Evolutionary conservation across 2,797 vertebrate genomes (phyloP).

Genomic region (Thripadectes ignobilis): DNA sequence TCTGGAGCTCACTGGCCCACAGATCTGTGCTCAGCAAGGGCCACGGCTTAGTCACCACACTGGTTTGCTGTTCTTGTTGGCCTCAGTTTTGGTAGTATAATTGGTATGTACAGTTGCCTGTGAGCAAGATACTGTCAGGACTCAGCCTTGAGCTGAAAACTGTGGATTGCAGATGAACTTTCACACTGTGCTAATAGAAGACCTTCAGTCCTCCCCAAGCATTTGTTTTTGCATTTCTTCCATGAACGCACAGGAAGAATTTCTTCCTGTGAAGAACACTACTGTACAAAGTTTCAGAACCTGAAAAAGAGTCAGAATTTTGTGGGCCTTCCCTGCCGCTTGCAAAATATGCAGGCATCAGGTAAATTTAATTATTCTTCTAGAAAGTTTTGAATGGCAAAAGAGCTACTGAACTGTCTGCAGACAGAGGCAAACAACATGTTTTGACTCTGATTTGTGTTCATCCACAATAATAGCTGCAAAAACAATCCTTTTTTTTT

Average conservation of each 20-base stretch:
- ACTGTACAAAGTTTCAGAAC: background rate
- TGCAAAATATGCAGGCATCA: background rate
- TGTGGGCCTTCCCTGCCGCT: background rate
- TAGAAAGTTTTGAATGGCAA: background rate
- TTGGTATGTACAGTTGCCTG: background rate
- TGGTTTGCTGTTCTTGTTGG: background rate
- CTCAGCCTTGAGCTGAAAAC: background rate
- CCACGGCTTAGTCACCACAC: background rate
- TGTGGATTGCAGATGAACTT: background rate
- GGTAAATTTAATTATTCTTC: background rate
- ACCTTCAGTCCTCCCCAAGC: background rate
- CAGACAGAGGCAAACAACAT: background rate
- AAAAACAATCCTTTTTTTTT: background rate
- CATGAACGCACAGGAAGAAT: rapidly evolving
- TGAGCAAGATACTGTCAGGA: background rate
- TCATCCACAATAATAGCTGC: background rate
- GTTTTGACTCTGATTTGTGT: background rate
- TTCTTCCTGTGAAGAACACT: background rate
- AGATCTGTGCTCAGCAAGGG: background rate
- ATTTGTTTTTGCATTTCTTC: background rate
- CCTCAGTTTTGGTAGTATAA: background rate
- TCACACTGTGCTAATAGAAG: background rate
- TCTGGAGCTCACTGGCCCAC: background rate
- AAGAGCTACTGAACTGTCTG: background rate
- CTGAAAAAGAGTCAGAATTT: background rate